Percentiles rank a stretch among this genome's conserved stretches.
Evolutionary conservation across 30 jellyfish, hydroid and myxozoan species (phyloP).

Genomic region (Cassiopea andromeda): DNA sequence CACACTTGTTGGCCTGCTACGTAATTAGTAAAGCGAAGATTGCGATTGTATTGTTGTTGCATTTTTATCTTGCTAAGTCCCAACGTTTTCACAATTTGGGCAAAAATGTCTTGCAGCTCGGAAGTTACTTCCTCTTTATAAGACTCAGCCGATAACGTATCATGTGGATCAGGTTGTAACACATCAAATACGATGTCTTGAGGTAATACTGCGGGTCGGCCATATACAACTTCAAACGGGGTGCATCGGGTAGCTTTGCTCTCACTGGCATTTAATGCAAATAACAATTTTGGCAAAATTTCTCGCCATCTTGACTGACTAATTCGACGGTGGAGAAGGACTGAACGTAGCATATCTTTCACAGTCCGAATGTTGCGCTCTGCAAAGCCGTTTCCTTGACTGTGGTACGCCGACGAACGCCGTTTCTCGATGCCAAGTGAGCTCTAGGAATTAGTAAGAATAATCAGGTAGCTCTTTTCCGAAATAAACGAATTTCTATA

Average conservation of each 20-base stretch:
- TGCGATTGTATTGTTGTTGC: constrained; percentile 55
- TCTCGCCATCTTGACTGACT: constrained; percentile 42
- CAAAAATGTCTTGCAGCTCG: constrained; percentile 9
- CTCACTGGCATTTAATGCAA: constrained; percentile 51
- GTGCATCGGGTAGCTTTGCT: constrained; percentile 55
- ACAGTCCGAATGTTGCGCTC: constrained; percentile 63
- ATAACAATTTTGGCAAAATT: constrained; percentile 14
- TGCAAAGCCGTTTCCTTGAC: constrained; percentile 60
- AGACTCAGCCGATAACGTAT: constrained; percentile 1
- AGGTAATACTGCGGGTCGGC: constrained; percentile 46
- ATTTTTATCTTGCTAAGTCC: constrained; percentile 10
- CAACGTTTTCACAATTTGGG: constrained; percentile 1
- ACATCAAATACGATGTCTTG: constrained; percentile 29
- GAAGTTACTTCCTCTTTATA: constrained; percentile 5
- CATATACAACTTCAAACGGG: constrained; percentile 53
- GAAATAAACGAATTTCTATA: too few species aligned
- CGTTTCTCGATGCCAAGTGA: constrained; percentile 31
- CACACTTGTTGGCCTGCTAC: constrained; percentile 48
- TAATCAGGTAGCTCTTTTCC: too few species aligned
- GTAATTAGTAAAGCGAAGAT: constrained; percentile 43
- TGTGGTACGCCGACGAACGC: constrained; percentile 39
- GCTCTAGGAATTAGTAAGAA: not conserved
- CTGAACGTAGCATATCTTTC: constrained; percentile 57
- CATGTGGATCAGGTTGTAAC: not conserved
- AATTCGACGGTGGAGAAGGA: constrained; percentile 27